A percentile compares a stretch with the other conserved stretches of the same genome.
Conservation (phyloP, 2,797 vertebrate species). For the Crenichthys baileyi region DNA sequence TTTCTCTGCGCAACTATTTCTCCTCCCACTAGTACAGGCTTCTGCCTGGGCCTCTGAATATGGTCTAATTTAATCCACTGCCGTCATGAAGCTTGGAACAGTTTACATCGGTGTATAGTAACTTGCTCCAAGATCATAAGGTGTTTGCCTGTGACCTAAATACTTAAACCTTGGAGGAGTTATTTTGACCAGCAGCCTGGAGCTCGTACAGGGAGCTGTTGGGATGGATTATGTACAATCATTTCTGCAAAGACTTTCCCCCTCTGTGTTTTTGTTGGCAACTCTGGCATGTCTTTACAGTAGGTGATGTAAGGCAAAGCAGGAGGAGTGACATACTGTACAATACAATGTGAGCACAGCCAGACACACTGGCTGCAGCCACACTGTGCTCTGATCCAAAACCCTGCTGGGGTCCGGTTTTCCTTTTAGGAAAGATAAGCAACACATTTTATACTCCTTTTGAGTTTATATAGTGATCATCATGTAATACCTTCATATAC, state of each 20-base stretch:
- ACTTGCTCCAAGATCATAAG: conserved; percentile 36
- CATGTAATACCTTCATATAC: conserved; percentile 19
- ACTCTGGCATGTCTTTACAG: conserved; percentile 59
- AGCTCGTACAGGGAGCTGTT: conserved; percentile 47
- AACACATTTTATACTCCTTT: conserved; percentile 16
- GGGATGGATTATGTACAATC: conserved; percentile 66
- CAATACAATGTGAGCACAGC: conserved; percentile 51
- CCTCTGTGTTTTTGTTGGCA: conserved; percentile 58
- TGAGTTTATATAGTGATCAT: conserved; percentile 23
- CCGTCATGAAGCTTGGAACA: conserved; percentile 53
- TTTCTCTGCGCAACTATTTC: conserved; percentile 68
- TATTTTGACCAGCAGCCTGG: conserved; percentile 50
- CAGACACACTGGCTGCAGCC: conserved; percentile 54
- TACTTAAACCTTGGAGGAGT: conserved; percentile 52
- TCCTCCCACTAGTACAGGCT: conserved; percentile 65
- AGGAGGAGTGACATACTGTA: conserved; percentile 64
- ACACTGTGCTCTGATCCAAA: conserved; percentile 45
- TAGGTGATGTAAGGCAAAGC: conserved; percentile 70
- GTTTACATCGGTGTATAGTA: conserved; percentile 44
- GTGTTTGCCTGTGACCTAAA: conserved; percentile 62
- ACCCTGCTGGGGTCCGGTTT: conserved; percentile 38
- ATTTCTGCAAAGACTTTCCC: conserved; percentile 66
- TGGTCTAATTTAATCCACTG: conserved; percentile 65
- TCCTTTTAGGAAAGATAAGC: conserved; percentile 18
- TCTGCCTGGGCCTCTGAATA: conserved; percentile 59